Evolutionary conservation across 2,797 vertebrate genomes (phyloP).

Genomic region (Mastacembelus armatus): DNA sequence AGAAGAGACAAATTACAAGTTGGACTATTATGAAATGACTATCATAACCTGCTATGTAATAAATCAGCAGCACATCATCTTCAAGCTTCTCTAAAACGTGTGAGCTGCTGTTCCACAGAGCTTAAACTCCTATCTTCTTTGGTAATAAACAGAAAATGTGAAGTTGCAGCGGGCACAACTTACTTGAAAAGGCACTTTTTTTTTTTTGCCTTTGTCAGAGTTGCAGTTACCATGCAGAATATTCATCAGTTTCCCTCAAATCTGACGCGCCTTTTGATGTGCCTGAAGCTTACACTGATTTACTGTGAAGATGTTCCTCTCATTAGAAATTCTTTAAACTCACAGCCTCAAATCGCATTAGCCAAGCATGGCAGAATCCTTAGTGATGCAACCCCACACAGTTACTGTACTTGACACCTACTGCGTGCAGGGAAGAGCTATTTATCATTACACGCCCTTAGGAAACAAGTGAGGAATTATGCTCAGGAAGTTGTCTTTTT

Average conservation of each 20-base stretch:
- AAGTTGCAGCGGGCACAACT: slow-evolving; percentile 36
- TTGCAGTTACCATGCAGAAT: slow-evolving; percentile 59
- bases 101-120: slow-evolving; percentile 21
- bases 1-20: slow-evolving; percentile 20
- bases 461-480: slow-evolving; percentile 35
- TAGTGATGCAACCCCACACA: slow-evolving; percentile 59
- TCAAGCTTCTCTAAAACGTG: slow-evolving; percentile 41
- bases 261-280: slow-evolving; percentile 60
- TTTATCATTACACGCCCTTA: slow-evolving; percentile 38
- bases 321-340: slow-evolving; percentile 69
- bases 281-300: slow-evolving; percentile 56
- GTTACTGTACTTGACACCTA: slow-evolving; percentile 42
- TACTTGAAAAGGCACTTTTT: slow-evolving; percentile 51
- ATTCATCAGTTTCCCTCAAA: slow-evolving; percentile 60
- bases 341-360: slow-evolving; percentile 64
- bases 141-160: slow-evolving; percentile 46
- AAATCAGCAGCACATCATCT: slow-evolving; percentile 22
- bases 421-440: slow-evolving; percentile 13
- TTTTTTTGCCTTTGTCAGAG: slow-evolving; percentile 53
- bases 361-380: slow-evolving; percentile 54
- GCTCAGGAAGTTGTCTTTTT: slow-evolving; percentile 49
- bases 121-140: slow-evolving; percentile 43
- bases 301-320: slow-evolving; percentile 47
- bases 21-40: slow-evolving; percentile 17
- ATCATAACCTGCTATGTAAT: slow-evolving; percentile 22